Evolutionary conservation across 2,888 invertebrate species (phyloP).

Genomic region (Pharmacophagus antenor): DNA sequence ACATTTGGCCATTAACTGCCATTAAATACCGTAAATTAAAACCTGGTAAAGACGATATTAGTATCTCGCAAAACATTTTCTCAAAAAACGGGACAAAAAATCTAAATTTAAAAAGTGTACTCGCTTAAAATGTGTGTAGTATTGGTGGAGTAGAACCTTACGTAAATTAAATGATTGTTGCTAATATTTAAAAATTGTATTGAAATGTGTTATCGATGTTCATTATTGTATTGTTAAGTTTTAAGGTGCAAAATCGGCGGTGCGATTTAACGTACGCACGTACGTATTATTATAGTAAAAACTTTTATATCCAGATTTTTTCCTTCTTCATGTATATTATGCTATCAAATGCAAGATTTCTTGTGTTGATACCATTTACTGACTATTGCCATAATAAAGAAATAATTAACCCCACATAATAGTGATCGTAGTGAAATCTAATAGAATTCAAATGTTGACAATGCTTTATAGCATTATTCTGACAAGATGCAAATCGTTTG

Average conservation of each 20-base stretch:
- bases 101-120: conserved; percentile 3
- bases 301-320: background rate
- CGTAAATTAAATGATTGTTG: conserved; percentile 14
- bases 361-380: no score
- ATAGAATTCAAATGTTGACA: no score
- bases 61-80: conserved; percentile 1
- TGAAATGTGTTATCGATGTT: conserved; percentile 15
- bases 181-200: conserved; percentile 20
- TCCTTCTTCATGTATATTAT: background rate
- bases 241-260: conserved; percentile 5
- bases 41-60: background rate
- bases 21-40: background rate
- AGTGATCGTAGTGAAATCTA: no score
- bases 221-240: conserved; percentile 7
- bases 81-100: conserved; percentile 17
- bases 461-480: no score
- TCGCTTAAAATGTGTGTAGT: conserved; percentile 22
- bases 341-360: no score
- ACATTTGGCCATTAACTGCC: background rate
- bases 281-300: background rate
- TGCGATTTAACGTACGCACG: background rate
- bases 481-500: no score
- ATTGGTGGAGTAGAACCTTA: conserved; percentile 1
- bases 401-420: no score
- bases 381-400: no score